A percentile compares a stretch with the other conserved stretches of the same genome.
These are phyloP conservation scores for Trididemnum nubilum DNA, from an alignment of 23 tunicate genomes.

Conservation along the genomic window DNA sequence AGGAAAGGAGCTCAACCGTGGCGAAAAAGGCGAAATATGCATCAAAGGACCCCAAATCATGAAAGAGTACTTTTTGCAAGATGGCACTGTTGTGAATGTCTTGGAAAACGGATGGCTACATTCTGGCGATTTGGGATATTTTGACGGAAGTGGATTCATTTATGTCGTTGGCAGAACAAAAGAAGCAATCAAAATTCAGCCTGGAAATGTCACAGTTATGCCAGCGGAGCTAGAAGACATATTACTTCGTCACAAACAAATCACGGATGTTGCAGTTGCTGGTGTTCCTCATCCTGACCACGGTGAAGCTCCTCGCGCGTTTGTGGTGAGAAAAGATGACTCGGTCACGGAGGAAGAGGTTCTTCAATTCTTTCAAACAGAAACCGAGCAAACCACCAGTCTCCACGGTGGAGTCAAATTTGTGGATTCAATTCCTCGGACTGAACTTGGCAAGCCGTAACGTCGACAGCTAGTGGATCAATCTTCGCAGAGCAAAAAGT, in stretches of 20 bases:
- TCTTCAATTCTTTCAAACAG: slow-evolving; percentile 44
- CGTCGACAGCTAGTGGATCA: slow-evolving; percentile 5
- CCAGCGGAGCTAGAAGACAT: slow-evolving; percentile 92
- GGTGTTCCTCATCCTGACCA: slow-evolving; percentile 70
- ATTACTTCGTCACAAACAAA: slow-evolving; percentile 56
- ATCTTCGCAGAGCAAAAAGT: background rate
- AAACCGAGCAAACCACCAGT: slow-evolving; percentile 46
- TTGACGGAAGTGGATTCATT: slow-evolving; percentile 57
- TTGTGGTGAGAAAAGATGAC: slow-evolving; percentile 49
- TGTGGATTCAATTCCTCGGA: slow-evolving; percentile 56
- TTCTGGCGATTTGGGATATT: slow-evolving; percentile 92
- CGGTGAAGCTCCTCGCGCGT: slow-evolving; percentile 95
- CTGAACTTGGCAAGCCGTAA: slow-evolving; percentile 50
- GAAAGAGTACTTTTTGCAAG: slow-evolving; percentile 75
- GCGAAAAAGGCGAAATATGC: slow-evolving; percentile 79
- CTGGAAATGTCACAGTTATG: slow-evolving; percentile 55
- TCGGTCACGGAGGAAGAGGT: slow-evolving; percentile 57
- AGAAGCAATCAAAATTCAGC: slow-evolving; percentile 71
- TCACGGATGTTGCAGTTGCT: slow-evolving; percentile 82
- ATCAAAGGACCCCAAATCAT: slow-evolving; percentile 81
- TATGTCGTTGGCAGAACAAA: slow-evolving; percentile 77
- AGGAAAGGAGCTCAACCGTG: slow-evolving; percentile 50
- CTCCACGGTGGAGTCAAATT: slow-evolving; percentile 73
- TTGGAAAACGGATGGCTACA: slow-evolving; percentile 90
- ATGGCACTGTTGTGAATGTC: slow-evolving; percentile 42